phyloP scores from a whole-genome alignment of 2,888 invertebrate genomes.

The Mimas tiliae region DNA sequence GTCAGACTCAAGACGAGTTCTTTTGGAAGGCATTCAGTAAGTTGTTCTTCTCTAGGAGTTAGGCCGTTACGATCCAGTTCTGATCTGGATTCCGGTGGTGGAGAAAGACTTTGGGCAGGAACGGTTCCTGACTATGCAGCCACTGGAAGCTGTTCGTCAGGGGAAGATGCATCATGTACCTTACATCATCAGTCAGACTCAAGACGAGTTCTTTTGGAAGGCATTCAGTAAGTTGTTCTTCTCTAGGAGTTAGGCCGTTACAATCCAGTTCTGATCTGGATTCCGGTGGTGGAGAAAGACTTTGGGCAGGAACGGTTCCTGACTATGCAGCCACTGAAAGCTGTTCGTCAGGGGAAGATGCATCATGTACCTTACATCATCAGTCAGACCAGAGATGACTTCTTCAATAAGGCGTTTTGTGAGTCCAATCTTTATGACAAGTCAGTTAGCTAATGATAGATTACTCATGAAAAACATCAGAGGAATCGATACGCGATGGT shows the following conservation, averaged over 20 bases:
- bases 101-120: constrained; percentile 88
- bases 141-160: constrained; percentile 80
- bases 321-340: constrained; percentile 83
- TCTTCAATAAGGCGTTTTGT: constrained; percentile 86
- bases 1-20: constrained; percentile 88
- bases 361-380: constrained; percentile 86
- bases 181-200: constrained; percentile 86
- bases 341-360: constrained; percentile 77
- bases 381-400: constrained; percentile 88
- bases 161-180: constrained; percentile 83
- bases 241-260: constrained; percentile 84
- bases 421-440: constrained; percentile 55
- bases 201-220: constrained; percentile 87
- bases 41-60: constrained; percentile 79
- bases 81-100: constrained; percentile 86
- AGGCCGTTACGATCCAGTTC: constrained; percentile 79
- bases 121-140: constrained; percentile 86
- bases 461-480: too few relatives aligned
- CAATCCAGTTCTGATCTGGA: constrained; percentile 85
- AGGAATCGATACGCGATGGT: too few relatives aligned
- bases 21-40: constrained; percentile 86
- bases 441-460: too few relatives aligned
- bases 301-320: constrained; percentile 88
- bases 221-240: constrained; percentile 85
- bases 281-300: constrained; percentile 87